Percentiles rank a stretch among this genome's conserved stretches.
Conservation (phyloP, 2,797 vertebrate species). For the Tachyglossus aculeatus region DNA sequence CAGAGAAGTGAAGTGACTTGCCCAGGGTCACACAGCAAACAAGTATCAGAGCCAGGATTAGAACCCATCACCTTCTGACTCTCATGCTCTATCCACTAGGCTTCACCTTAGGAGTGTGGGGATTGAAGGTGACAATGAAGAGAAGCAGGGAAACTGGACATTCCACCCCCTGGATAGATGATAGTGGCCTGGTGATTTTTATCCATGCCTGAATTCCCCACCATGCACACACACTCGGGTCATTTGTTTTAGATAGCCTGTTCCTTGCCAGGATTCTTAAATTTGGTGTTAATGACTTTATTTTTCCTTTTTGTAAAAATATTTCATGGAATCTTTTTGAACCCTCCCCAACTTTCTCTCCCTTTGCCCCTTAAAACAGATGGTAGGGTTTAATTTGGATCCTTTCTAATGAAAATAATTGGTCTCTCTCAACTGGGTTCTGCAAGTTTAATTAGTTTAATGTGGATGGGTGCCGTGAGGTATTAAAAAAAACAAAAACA, state of each 20-base stretch:
- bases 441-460: constrained; percentile 57
- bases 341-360: constrained; percentile 57
- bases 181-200: too few relatives aligned
- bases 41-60: too few relatives aligned
- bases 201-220: too few relatives aligned
- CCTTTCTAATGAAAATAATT: constrained; percentile 67
- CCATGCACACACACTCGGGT: too few relatives aligned
- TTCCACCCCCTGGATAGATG: too few relatives aligned
- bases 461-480: constrained; percentile 54
- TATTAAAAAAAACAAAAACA: constrained; percentile 40
- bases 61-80: too few relatives aligned
- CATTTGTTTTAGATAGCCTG: constrained; percentile 64
- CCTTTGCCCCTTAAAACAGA: constrained; percentile 63
- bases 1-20: too few relatives aligned
- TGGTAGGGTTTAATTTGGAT: constrained; percentile 65
- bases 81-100: too few relatives aligned
- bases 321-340: constrained; percentile 65
- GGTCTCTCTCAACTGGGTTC: constrained; percentile 62
- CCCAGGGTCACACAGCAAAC: too few relatives aligned
- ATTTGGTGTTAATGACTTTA: constrained; percentile 67
- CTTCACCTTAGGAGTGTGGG: too few relatives aligned
- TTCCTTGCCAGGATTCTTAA: constrained; percentile 60
- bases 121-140: too few relatives aligned
- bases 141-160: too few relatives aligned
- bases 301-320: constrained; percentile 69